Conservation (phyloP, 2,888 invertebrate genomes). For the Hyppa rectilinea region DNA sequence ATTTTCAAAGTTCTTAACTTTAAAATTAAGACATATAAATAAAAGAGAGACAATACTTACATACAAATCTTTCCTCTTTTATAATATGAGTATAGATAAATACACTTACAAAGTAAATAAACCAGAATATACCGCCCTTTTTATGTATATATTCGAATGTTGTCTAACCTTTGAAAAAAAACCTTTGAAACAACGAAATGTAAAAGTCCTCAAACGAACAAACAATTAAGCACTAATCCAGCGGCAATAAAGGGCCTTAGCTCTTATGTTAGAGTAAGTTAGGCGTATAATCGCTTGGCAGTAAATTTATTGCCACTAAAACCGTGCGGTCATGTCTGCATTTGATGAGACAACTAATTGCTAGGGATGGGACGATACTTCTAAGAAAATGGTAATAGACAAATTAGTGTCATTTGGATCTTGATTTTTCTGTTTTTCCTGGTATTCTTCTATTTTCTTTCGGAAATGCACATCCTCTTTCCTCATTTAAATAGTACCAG, state of each 20-base stretch:
- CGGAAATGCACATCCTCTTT: background rate
- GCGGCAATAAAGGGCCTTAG: constrained; percentile 6
- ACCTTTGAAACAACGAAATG: background rate
- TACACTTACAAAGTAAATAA: background rate
- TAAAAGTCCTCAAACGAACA: constrained; percentile 23
- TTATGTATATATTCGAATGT: background rate
- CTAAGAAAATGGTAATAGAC: constrained; percentile 11
- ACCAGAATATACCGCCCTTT: background rate
- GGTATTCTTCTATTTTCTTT: background rate
- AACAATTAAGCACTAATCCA: constrained; percentile 42
- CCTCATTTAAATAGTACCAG: too few relatives aligned
- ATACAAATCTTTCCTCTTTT: too few relatives aligned
- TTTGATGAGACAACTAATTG: constrained; percentile 59
- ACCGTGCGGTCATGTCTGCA: constrained; percentile 48
- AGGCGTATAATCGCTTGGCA: constrained; percentile 29
- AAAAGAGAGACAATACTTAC: background rate
- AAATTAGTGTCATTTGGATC: constrained; percentile 11
- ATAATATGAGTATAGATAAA: too few relatives aligned
- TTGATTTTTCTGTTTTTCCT: constrained; percentile 1
- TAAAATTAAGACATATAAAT: background rate
- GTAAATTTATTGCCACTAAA: constrained; percentile 44
- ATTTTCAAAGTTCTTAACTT: background rate
- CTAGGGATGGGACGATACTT: constrained; percentile 36
- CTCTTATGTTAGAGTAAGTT: constrained; percentile 6
- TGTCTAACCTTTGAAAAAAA: background rate